Base-by-base conservation (phyloP, 2,113 vertebrate genomes). In the Elgaria multicarinata region DNA sequence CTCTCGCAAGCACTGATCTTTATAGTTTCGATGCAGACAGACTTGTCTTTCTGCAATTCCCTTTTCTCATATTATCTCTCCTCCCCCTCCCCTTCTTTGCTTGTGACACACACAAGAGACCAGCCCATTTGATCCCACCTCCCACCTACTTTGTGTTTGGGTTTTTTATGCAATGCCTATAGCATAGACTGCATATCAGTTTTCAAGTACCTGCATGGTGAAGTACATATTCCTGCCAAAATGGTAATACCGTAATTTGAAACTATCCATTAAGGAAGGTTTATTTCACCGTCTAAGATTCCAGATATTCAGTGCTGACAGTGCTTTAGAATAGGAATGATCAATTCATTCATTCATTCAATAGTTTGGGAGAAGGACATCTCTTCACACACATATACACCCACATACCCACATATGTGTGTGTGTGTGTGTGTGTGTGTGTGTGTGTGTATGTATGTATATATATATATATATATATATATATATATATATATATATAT, bases 1-100 rank as follows among this genome's bases (percentile, higher is more conserved):
- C 3, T 55, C 33, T 80, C 94, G 93, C 94, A 86, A 94, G 94
- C 93, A 93, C 93, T 96, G 93, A 93, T 95, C 94, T 90, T 95
- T 90, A 90, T 96, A 92, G 66, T 95, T 95, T 95, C 95, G 93
- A 95, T 93, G 93, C 91, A 95, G 8, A 93, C 76, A 94, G 94
- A 94, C 90, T 92, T 95, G 80, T 93, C 90, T 94, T 55, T 53
- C 33, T 24, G 18, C 20, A n/a, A 90, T 92, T 93, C 91, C 85
- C 84, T 90, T 91, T 92, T 93, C 81, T 81, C 12, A 90, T 91
- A 62, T 90, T 93, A 93, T 94, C 93, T 93, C 93, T 87, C 89
- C 55, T 62, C 71, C 93, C 81, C 89, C 88, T 95, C 36, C 9
- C 33, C 4, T 39, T 14, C 36, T 14, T 83, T 66, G 36, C 50